Evolutionary conservation across 2,113 vertebrate genomes (phyloP).

Genomic region (Centropristis striata): DNA sequence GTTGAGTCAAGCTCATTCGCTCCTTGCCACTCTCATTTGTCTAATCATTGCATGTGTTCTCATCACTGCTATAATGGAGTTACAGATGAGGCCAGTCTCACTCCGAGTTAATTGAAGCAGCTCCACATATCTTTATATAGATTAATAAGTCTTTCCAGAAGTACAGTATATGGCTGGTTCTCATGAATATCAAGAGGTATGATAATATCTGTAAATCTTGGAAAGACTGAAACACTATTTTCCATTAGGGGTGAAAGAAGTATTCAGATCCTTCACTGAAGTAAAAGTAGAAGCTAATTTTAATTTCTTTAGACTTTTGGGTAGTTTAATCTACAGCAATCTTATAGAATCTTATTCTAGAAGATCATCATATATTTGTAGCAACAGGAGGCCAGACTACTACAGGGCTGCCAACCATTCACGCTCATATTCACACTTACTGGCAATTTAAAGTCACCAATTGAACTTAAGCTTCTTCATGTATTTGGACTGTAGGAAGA

Average conservation of each 20-base stretch:
- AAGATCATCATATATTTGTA: no score
- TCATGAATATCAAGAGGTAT: not conserved
- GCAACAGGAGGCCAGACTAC: no score
- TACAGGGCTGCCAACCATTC: no score
- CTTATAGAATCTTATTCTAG: no score
- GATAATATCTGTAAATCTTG: not conserved
- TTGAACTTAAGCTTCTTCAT: no score
- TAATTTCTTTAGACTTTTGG: no score
- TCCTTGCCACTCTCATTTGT: not conserved
- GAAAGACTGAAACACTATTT: not conserved
- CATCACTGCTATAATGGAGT: slow-evolving; percentile 29
- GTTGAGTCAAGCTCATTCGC: not conserved
- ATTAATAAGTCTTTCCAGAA: not conserved
- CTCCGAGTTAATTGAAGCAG: slow-evolving; percentile 5
- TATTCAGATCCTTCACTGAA: not conserved
- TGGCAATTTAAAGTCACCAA: no score
- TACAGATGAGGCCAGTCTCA: slow-evolving; percentile 38
- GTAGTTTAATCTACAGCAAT: no score
- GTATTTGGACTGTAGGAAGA: no score
- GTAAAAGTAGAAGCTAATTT: no score
- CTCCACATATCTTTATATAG: slow-evolving; percentile 11
- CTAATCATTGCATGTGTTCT: not conserved
- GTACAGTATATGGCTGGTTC: not conserved
- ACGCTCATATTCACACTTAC: no score
- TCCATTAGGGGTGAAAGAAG: not conserved